These are phyloP conservation scores for Nomia melanderi DNA, from an alignment of 1,140 invertebrate genomes.

Conservation along the genomic window DNA sequence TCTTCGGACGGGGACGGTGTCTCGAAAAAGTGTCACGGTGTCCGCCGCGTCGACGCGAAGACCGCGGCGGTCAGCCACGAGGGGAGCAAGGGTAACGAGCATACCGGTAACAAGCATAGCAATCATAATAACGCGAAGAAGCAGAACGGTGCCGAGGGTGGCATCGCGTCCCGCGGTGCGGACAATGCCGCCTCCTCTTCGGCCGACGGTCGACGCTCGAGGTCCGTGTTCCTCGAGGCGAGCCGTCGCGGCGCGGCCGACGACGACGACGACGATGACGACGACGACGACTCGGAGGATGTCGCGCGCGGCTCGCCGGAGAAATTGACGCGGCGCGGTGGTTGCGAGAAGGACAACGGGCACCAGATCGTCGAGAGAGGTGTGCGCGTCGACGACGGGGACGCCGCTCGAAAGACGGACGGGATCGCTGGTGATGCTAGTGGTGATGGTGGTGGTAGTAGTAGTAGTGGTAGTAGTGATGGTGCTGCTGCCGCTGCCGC, in stretches of 20 bases:
- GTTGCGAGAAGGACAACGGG: slow-evolving; percentile 10
- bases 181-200: slow-evolving; percentile 38
- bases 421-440: slow-evolving; percentile 28
- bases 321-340: too few species aligned
- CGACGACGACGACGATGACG: background rate
- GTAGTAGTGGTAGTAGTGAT: slow-evolving; percentile 24
- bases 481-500: slow-evolving; percentile 21
- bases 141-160: slow-evolving; percentile 45
- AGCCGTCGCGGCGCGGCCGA: background rate
- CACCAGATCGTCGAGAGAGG: background rate
- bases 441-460: slow-evolving; percentile 14
- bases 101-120: slow-evolving; percentile 11
- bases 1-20: slow-evolving; percentile 26
- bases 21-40: slow-evolving; percentile 33
- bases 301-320: too few species aligned
- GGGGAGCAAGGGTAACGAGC: background rate
- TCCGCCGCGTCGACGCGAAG: slow-evolving; percentile 20
- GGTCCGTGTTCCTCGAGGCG: slow-evolving; percentile 23
- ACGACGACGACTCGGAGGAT: background rate
- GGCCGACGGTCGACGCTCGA: slow-evolving; percentile 40
- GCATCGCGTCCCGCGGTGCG: slow-evolving; percentile 43
- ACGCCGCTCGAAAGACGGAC: slow-evolving; percentile 33
- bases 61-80: background rate
- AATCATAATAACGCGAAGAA: slow-evolving; percentile 24
- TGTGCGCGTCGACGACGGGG: slow-evolving; percentile 7